Evolutionary conservation across 1,140 invertebrate species (phyloP), one percentile per base, ranked within the genome.

Genomic region (Luehdorfia chinensis): DNA sequence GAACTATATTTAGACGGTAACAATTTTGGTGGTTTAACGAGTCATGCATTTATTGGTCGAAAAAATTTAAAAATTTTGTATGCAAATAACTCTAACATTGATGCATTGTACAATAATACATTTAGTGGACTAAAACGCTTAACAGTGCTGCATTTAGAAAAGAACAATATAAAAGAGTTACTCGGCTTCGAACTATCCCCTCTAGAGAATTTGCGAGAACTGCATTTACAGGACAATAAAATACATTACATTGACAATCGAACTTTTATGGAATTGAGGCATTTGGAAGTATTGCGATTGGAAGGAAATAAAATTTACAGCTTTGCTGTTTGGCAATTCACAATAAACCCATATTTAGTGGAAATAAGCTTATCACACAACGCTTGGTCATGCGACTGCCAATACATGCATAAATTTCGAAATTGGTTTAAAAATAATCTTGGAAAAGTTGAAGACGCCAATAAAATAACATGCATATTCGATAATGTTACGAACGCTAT

Each of bases 1-100:
- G 95, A 97, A 88, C 90, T 97, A 32, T 97, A 97, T 84, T 89
- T 97, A 46, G 96, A 97, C 75, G 96, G 96, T 44, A 97, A 97
- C 75, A 92, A 95, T 66, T 93, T 98, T 57, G 91, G 92, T 34
- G 93, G 95, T 66, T 88, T 98, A 49, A 92, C 93, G 13, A 95
- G 94, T 71, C 95, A 98, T 71, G 93, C 95, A 2, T 97, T 98
- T 74, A 95, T 97, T 53, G 96, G 96, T 1, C 90, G 96, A 51
- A 96, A 96, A 73, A 94, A 95, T 72, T 84, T 98, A 56, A 92
- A 93, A 78, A 92, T 96, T 37, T 84, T 98, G 16, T 96, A 93
- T 71, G 91, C 95, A 5, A 98, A 97, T 84, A 94, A 94, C 79
- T 96, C 95, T 21, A 94, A 94, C 55, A 95, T 97, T 43, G 90